Conservation (phyloP, 2,888 invertebrate genomes). For the Pristionchus entomophagus region DNA sequence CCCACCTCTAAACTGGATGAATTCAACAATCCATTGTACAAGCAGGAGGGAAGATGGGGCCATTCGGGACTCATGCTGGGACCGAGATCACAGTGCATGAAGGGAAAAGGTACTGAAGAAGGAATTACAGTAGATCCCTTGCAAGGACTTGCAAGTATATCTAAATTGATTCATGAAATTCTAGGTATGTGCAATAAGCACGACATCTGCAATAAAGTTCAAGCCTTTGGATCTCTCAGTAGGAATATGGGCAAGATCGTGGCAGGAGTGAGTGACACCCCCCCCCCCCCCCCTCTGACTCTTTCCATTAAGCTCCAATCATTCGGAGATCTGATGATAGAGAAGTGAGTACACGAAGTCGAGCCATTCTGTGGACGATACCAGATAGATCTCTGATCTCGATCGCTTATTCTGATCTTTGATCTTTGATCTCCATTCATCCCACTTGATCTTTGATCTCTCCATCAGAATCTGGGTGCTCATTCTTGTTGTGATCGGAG, state of each 20-base stretch:
- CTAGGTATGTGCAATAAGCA: not conserved
- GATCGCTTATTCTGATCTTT: too few species aligned
- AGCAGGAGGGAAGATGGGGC: slow-evolving; percentile 66
- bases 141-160: too few species aligned
- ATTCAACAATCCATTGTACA: slow-evolving; percentile 62
- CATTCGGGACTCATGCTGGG: slow-evolving; percentile 80
- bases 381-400: not conserved
- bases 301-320: not conserved
- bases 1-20: slow-evolving; percentile 70
- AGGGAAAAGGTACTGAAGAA: slow-evolving; percentile 83
- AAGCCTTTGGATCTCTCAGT: not conserved
- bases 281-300: too few species aligned
- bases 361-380: too few species aligned
- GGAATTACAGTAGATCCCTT: not conserved
- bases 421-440: slow-evolving; percentile 24
- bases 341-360: not conserved
- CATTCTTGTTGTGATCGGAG: not conserved
- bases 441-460: slow-evolving; percentile 2
- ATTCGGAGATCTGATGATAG: not conserved
- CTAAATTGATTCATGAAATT: too few species aligned
- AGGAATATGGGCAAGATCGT: not conserved
- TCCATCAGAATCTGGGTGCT: not conserved
- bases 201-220: not conserved
- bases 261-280: not conserved
- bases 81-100: slow-evolving; percentile 97